Evolutionary conservation across 2,797 vertebrate genomes (phyloP), one percentile per base, ranked within the genome.

Genomic region (Acanthopagrus latus): DNA sequence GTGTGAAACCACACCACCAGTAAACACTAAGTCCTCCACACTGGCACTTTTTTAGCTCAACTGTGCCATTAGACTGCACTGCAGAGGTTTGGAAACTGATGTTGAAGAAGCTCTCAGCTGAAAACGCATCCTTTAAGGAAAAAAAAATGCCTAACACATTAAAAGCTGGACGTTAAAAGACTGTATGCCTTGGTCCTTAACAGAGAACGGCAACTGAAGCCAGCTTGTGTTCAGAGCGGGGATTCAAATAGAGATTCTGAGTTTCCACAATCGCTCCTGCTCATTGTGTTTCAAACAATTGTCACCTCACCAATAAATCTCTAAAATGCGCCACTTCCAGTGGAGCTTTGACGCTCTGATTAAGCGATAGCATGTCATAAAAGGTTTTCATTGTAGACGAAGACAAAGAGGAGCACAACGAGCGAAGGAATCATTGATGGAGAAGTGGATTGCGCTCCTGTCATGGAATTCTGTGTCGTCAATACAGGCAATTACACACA

Each of bases 171-270:
- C 46, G 7, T 0, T 25, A 1, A 9, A 64, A 29, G 23, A 57
- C 23, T 25, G 56, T 20, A 51, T 6, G 44, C 16, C 20, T 63
- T 50, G 9, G 25, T 2, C n/a, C 50, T 74, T 57, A 2, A 27
- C 27, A 21, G 23, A 56, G 43, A 18, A 47, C 16, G 7, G 16
- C 55, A 27, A 16, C 33, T 72, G 59, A 64, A 64, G 59, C 73
- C 33, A 33, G 33, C 33, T 33, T 8, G 33, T 33, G 7, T 67
- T 27, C 41, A 21, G 38, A 65, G 18, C 44, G 52, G 46, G 55
- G 29, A 46, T 44, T 72, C 60, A 50, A 63, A 20, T 47, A 71
- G 46, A 1, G 6, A 33, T 33, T 33, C 29, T 20, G 38, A 72
- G 38, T 11, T 54, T 38, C 18, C 18, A 48, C 16, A 43, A 27